phyloP scores from a whole-genome alignment of 2,113 vertebrate species.

The Neolamprologus tretocephalus region DNA sequence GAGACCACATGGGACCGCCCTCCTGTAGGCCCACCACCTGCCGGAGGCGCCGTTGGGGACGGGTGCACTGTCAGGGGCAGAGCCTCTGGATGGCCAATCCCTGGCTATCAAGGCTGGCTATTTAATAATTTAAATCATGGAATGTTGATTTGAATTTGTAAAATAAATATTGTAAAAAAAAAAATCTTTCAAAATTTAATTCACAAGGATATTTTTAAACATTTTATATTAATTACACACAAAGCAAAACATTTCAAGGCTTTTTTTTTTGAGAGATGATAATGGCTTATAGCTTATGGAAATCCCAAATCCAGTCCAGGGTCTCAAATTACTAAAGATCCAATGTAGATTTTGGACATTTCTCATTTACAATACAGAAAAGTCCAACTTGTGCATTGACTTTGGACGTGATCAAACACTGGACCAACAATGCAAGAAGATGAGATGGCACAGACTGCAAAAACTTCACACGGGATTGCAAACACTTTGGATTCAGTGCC shows the following conservation, averaged over 20 bases:
- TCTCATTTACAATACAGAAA: neutral
- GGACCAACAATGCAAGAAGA: neutral
- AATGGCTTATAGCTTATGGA: neutral
- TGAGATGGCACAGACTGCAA: neutral
- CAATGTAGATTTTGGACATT: neutral
- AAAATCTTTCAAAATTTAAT: neutral
- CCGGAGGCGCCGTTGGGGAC: accelerated
- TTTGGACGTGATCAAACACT: neutral
- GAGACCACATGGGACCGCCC: neutral
- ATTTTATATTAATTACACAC: neutral
- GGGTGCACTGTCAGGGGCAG: neutral
- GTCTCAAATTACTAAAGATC: neutral
- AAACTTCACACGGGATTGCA: neutral
- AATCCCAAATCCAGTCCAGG: neutral
- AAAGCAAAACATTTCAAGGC: neutral
- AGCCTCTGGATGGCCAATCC: neutral
- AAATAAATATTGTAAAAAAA: neutral
- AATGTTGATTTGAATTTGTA: neutral
- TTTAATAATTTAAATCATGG: neutral
- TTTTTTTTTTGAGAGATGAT: neutral
- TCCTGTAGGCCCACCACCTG: neutral
- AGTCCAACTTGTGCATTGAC: neutral
- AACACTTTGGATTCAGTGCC: neutral
- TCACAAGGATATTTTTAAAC: neutral
- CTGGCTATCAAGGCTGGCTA: neutral